These are phyloP conservation scores for Drosophila colorata DNA, from an alignment of 2,888 invertebrate genomes.

Conservation along the genomic window DNA sequence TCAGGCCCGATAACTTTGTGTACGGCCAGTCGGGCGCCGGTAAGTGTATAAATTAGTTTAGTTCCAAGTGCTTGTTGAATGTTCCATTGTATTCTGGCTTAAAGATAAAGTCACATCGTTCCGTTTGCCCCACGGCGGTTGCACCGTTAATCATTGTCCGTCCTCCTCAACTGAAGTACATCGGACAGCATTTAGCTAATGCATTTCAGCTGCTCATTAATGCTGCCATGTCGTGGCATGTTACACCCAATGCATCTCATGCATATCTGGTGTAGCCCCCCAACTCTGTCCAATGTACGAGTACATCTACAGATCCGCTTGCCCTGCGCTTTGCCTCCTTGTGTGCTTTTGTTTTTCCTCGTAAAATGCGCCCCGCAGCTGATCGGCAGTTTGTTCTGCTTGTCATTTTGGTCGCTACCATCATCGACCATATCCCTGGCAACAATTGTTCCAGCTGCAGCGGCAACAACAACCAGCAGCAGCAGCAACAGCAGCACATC, in stretches of 20 bases:
- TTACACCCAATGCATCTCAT: not conserved
- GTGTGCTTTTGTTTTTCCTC: slow-evolving; percentile 46
- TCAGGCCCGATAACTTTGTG: slow-evolving; percentile 94
- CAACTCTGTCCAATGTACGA: too few species aligned
- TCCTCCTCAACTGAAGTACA: not conserved
- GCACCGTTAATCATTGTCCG: slow-evolving; percentile 18
- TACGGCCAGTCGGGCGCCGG: slow-evolving; percentile 93
- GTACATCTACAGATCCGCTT: not conserved
- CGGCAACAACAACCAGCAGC: slow-evolving; percentile 7
- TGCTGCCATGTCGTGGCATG: slow-evolving; percentile 32
- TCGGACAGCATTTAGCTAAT: slow-evolving; percentile 40
- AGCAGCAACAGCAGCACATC: slow-evolving; percentile 6
- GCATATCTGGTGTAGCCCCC: not conserved
- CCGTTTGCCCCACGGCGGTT: slow-evolving; percentile 10
- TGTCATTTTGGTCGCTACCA: slow-evolving; percentile 18
- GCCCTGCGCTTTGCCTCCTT: slow-evolving; percentile 3
- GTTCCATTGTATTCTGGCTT: not conserved
- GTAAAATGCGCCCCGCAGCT: slow-evolving; percentile 46
- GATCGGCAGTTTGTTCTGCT: slow-evolving; percentile 34
- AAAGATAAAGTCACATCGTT: slow-evolving; percentile 2
- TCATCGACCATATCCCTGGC: slow-evolving; percentile 18
- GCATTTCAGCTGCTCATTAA: slow-evolving; percentile 59
- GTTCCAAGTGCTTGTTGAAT: not conserved
- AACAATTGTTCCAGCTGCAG: slow-evolving; percentile 51
- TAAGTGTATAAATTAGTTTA: slow-evolving; percentile 63